phyloP scores from a whole-genome alignment of 2,113 vertebrate species.

The Sula dactylatra region DNA sequence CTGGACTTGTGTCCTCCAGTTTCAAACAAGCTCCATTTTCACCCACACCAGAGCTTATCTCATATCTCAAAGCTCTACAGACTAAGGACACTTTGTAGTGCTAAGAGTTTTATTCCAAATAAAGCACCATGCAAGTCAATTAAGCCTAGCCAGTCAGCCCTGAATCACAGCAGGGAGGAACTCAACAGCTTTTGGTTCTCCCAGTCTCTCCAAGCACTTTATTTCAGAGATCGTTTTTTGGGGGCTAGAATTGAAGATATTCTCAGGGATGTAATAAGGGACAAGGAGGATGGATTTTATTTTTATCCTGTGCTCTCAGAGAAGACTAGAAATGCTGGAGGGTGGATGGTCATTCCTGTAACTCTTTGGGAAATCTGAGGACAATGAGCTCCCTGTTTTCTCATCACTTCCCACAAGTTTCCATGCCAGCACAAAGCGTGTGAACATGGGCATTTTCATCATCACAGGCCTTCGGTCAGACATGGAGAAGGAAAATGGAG shows the following conservation, averaged over 20 bases:
- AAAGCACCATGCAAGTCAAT: background rate
- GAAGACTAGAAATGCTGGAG: background rate
- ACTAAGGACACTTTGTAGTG: background rate
- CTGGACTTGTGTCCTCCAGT: background rate
- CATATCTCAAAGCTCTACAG: background rate
- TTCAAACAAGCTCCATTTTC: background rate
- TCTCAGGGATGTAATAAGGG: background rate
- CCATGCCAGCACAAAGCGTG: background rate
- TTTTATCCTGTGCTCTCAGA: background rate
- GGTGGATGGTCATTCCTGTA: background rate
- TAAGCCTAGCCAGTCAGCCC: background rate
- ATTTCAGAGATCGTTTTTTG: background rate
- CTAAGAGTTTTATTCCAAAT: background rate
- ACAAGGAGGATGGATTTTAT: background rate
- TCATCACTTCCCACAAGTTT: background rate
- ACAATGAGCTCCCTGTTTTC: background rate
- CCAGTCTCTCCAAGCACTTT: background rate
- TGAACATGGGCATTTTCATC: background rate
- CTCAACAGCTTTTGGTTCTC: background rate
- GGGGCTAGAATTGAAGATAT: background rate
- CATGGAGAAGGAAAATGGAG: accelerated
- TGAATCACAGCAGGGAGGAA: background rate
- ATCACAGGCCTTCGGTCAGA: background rate
- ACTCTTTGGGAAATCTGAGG: background rate
- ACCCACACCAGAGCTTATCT: background rate